Percentiles rank a stretch among this genome's conserved stretches.
Evolutionary conservation across 1,140 invertebrate genomes (phyloP).

Genomic region (Hylaeus volcanicus): DNA sequence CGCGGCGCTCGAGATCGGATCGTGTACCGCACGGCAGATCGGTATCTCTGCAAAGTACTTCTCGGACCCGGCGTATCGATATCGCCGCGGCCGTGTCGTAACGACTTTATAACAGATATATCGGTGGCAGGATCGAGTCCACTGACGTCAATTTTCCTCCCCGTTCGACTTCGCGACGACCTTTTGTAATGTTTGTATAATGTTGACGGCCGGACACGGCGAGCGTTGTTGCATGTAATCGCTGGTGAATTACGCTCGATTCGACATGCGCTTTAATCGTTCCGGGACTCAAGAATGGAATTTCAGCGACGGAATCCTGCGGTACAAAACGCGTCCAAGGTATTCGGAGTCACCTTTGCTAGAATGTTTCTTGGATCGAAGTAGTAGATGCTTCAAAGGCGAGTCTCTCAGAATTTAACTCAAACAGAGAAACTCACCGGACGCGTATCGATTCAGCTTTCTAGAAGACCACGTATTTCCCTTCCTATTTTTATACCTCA

Average conservation of each 20-base stretch:
- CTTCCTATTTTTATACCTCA: no score
- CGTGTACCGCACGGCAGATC: constrained; percentile 59
- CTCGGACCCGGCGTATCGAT: constrained; percentile 49
- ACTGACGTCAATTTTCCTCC: constrained; percentile 15
- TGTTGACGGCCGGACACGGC: neutral
- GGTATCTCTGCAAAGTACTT: constrained; percentile 56
- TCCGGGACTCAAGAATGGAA: neutral
- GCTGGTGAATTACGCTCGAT: neutral
- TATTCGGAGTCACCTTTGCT: no score
- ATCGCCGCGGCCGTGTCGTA: constrained; percentile 52
- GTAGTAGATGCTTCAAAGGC: no score
- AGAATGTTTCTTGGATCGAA: no score
- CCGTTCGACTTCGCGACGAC: constrained; percentile 5
- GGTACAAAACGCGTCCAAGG: no score
- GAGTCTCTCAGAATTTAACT: no score
- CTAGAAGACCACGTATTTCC: no score
- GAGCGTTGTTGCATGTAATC: neutral
- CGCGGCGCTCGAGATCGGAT: constrained; percentile 43
- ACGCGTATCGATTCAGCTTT: no score
- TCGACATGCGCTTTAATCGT: neutral
- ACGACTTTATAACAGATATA: constrained; percentile 70
- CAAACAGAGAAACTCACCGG: no score
- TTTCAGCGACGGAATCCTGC: neutral
- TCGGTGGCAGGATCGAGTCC: constrained; percentile 38
- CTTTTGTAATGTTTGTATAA: constrained; percentile 10